Conservation (phyloP, 2,113 vertebrate genomes). For the Archocentrus centrarchus region DNA sequence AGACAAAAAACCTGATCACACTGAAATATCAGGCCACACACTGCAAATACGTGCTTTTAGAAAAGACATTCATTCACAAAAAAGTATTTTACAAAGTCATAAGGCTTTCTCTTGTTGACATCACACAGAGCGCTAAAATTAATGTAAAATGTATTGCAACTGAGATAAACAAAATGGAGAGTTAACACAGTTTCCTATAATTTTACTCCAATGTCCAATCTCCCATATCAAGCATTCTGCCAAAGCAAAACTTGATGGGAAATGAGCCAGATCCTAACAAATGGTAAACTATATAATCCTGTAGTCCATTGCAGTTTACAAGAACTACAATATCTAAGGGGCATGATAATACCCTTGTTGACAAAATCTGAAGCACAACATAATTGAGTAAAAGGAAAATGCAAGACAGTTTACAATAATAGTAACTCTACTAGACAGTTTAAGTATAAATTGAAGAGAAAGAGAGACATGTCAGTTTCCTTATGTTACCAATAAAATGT, state of each 20-base stretch:
- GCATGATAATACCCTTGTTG: background rate
- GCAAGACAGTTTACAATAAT: background rate
- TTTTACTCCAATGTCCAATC: background rate
- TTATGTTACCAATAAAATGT: background rate
- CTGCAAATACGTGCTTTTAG: slow-evolving; percentile 14
- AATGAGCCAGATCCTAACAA: background rate
- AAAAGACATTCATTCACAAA: slow-evolving; percentile 1
- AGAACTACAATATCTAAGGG: background rate
- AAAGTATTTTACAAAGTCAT: background rate
- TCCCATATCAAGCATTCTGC: background rate
- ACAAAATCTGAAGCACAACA: background rate
- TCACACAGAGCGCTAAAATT: background rate
- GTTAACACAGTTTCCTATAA: slow-evolving; percentile 25
- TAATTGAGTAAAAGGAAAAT: background rate
- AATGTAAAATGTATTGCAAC: background rate
- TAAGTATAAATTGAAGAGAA: background rate
- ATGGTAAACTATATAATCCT: background rate
- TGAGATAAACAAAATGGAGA: slow-evolving; percentile 3
- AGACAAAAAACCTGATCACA: slow-evolving; percentile 4
- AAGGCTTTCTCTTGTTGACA: background rate
- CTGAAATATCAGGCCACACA: background rate
- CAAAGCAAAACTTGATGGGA: background rate
- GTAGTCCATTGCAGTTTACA: slow-evolving; percentile 1
- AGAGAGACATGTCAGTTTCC: background rate
- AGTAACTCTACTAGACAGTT: background rate